Evolutionary conservation across 2,888 invertebrate species (phyloP).

Genomic region (Globia sparganii): DNA sequence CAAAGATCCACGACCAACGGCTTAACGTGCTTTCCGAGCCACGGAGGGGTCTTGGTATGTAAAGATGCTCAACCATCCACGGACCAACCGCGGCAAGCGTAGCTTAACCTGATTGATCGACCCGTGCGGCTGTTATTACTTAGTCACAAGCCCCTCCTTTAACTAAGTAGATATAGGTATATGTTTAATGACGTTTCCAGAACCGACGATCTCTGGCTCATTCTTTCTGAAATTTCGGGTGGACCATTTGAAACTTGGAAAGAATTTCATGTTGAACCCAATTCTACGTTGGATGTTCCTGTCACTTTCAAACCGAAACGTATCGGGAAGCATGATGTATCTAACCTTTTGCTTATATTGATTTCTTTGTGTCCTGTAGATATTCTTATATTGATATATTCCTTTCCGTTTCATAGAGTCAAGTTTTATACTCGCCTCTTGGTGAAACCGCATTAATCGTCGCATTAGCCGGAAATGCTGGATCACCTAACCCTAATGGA

Average conservation of each 20-base stretch:
- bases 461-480: constrained; percentile 73
- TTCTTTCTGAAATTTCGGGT: constrained; percentile 81
- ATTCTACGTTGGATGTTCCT: constrained; percentile 83
- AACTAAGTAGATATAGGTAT: not conserved
- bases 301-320: constrained; percentile 84
- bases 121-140: too few species aligned
- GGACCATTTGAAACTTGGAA: constrained; percentile 84
- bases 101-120: too few species aligned
- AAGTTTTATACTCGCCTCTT: constrained; percentile 84
- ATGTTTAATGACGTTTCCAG: constrained; percentile 67
- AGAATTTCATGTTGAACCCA: constrained; percentile 83
- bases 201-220: constrained; percentile 84
- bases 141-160: too few species aligned
- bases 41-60: too few species aligned
- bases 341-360: constrained; percentile 9
- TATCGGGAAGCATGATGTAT: constrained; percentile 84
- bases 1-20: too few species aligned
- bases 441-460: constrained; percentile 84
- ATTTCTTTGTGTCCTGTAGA: not conserved
- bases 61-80: too few species aligned
- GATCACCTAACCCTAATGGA: constrained; percentile 83
- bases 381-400: constrained; percentile 5
- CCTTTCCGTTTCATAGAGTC: constrained; percentile 70
- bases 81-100: too few species aligned
- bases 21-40: too few species aligned